Conservation (phyloP, 2,888 invertebrate genomes). For the Tuta absoluta region DNA sequence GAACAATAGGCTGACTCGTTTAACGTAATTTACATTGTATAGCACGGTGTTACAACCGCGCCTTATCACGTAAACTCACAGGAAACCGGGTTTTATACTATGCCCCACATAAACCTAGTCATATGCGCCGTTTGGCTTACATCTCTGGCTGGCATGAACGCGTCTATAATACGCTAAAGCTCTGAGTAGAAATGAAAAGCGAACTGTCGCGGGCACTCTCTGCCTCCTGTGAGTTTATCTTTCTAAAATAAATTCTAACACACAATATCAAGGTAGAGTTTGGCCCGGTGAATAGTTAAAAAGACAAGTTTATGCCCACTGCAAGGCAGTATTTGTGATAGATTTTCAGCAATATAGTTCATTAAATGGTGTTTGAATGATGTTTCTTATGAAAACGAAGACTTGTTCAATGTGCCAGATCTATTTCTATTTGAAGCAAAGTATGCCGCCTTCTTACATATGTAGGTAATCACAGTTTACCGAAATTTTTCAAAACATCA, state of each 20-base stretch:
- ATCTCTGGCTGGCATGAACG: too few species aligned
- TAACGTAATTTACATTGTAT: conserved; percentile 54
- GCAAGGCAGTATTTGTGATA: not conserved
- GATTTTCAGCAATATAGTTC: not conserved
- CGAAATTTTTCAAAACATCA: too few species aligned
- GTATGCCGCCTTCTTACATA: too few species aligned
- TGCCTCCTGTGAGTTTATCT: not conserved
- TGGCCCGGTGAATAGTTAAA: not conserved
- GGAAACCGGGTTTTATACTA: conserved; percentile 43
- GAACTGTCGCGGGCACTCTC: too few species aligned
- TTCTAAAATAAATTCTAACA: not conserved
- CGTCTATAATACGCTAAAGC: too few species aligned
- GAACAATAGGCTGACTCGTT: conserved; percentile 54
- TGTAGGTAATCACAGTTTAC: too few species aligned
- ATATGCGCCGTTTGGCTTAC: too few species aligned
- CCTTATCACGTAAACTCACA: conserved; percentile 54
- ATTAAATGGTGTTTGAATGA: not conserved
- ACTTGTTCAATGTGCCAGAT: not conserved
- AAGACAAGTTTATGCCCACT: not conserved
- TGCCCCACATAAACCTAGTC: not conserved
- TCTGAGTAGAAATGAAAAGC: too few species aligned
- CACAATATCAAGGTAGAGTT: not conserved
- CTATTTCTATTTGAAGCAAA: not conserved
- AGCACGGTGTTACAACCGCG: conserved; percentile 43
- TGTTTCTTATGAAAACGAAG: not conserved